A percentile compares a stretch with the other conserved stretches of the same genome.
Conservation (phyloP, 2,797 vertebrate genomes). For the Poecile montanus region DNA sequence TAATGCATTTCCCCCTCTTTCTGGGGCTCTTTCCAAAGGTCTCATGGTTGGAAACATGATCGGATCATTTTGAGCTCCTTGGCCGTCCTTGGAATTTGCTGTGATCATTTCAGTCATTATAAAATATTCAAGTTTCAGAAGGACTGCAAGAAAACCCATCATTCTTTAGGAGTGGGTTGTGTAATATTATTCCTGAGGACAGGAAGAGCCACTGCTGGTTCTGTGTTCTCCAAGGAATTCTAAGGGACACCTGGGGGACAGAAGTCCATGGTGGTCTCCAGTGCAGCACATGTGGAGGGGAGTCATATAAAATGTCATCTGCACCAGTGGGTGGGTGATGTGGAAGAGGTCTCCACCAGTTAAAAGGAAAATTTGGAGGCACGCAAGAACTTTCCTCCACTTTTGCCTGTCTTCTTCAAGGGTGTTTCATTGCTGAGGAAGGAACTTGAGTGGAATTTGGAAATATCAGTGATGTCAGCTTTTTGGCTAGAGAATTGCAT, state of each 20-base stretch:
- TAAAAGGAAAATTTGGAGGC: background rate
- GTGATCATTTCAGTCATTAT: constrained; percentile 33
- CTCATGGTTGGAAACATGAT: constrained; percentile 61
- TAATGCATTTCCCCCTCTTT: constrained; percentile 67
- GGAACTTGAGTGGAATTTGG: background rate
- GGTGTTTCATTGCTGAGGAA: background rate
- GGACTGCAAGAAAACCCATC: background rate
- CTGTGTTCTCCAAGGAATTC: background rate
- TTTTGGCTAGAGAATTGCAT: background rate
- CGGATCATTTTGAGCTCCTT: constrained; percentile 46
- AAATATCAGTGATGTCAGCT: background rate
- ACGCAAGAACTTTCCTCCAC: background rate
- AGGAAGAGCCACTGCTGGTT: background rate
- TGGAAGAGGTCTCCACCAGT: background rate
- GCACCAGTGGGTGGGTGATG: background rate
- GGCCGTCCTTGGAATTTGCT: constrained; percentile 50
- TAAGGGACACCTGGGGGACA: background rate
- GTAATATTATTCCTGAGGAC: background rate
- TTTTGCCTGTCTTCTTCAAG: background rate
- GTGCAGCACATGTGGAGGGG: background rate
- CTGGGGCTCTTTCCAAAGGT: constrained; percentile 68
- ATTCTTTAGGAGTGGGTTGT: constrained; percentile 28
- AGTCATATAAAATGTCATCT: background rate
- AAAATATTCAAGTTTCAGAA: constrained; percentile 20
- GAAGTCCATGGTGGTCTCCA: background rate